A percentile compares a stretch with the other conserved stretches of the same genome.
phyloP scores from a whole-genome alignment of 2,888 invertebrate genomes.

The Fragum fragum region DNA sequence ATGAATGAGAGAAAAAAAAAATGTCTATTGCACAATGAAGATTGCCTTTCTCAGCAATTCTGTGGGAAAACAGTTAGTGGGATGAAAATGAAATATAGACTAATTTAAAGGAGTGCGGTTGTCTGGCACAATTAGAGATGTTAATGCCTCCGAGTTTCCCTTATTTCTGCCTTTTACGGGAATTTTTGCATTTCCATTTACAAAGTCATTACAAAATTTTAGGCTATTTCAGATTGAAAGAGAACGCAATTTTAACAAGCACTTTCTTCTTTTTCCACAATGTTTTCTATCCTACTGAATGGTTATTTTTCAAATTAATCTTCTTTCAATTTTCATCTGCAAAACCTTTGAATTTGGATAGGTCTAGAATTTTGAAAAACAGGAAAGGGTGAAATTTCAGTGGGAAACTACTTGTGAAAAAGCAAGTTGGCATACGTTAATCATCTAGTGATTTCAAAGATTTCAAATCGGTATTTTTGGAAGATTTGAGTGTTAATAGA shows the following conservation, averaged over 20 bases:
- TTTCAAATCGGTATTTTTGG: conserved; percentile 27
- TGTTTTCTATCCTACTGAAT: no score
- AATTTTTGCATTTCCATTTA: no score
- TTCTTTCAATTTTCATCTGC: no score
- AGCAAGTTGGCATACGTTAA: conserved; percentile 11
- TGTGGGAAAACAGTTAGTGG: neutral
- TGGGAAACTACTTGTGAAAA: neutral
- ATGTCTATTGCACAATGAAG: neutral
- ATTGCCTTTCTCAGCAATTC: neutral
- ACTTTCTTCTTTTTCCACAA: no score
- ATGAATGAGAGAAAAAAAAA: neutral
- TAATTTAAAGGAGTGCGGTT: conserved; percentile 5
- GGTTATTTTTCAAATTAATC: no score
- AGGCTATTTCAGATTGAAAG: no score
- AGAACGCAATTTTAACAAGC: no score
- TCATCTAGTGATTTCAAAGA: conserved; percentile 22
- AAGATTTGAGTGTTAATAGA: conserved; percentile 23
- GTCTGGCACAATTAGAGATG: conserved; percentile 20
- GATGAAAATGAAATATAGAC: conserved; percentile 12
- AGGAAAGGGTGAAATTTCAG: no score
- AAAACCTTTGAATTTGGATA: no score
- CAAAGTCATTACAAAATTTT: no score
- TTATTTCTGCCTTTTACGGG: neutral
- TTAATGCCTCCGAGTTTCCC: neutral
- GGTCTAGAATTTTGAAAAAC: no score